Evolutionary conservation across 92 coral and sea anemone genomes (phyloP).

Genomic region (Epizoanthus fatuus): DNA sequence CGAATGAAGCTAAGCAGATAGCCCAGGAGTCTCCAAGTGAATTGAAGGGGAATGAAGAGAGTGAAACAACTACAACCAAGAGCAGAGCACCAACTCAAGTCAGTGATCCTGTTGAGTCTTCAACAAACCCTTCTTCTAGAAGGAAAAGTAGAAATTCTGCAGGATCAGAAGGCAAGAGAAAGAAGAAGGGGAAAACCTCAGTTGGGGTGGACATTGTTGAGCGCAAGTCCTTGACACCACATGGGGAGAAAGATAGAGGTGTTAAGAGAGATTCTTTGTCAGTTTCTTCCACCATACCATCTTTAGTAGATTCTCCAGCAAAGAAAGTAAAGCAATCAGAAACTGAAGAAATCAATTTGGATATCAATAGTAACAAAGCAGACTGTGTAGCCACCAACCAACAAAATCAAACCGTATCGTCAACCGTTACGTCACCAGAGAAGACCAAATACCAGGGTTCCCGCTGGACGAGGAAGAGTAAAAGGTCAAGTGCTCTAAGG

Average conservation of each 20-base stretch:
- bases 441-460: constrained; percentile 56
- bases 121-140: not conserved
- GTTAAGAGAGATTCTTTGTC: not conserved
- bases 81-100: not conserved
- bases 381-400: constrained; percentile 12
- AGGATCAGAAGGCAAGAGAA: constrained; percentile 4
- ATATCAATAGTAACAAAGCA: constrained; percentile 2
- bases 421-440: constrained; percentile 39
- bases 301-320: not conserved
- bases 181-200: constrained; percentile 13
- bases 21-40: constrained; percentile 32
- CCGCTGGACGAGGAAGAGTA: constrained; percentile 51
- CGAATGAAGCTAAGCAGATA: not conserved
- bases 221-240: not conserved
- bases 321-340: constrained; percentile 2
- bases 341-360: constrained; percentile 1
- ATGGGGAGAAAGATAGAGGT: not conserved
- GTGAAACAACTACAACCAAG: not conserved
- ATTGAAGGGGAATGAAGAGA: not conserved
- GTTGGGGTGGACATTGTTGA: constrained; percentile 9
- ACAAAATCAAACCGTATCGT: constrained; percentile 33
- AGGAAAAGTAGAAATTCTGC: not conserved
- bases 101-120: not conserved
- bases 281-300: constrained; percentile 16
- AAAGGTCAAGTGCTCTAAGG: constrained; percentile 56